Percentiles rank a stretch among this genome's conserved stretches.
Evolutionary conservation across 2,888 invertebrate species (phyloP).

Genomic region (Volucella inanis): DNA sequence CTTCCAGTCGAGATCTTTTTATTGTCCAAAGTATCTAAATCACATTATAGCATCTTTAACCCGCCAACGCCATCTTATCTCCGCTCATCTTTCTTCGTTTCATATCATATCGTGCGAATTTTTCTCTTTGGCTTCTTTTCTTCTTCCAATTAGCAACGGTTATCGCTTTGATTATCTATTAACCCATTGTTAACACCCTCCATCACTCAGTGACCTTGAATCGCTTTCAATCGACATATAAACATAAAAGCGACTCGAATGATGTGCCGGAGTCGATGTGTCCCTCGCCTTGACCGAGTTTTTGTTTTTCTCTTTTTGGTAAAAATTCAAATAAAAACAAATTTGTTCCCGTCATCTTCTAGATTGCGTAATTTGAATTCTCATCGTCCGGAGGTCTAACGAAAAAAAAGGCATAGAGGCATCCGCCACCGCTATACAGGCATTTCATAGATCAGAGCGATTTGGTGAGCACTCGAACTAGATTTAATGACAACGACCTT

Average conservation of each 20-base stretch:
- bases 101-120: conserved; percentile 33
- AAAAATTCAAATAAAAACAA: background rate
- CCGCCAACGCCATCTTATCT: conserved; percentile 38
- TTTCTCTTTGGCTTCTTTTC: conserved; percentile 43
- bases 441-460: conserved; percentile 17
- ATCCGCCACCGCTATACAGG: background rate
- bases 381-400: conserved; percentile 28
- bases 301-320: background rate
- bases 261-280: conserved; percentile 9
- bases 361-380: conserved; percentile 54
- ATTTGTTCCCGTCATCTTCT: conserved; percentile 63
- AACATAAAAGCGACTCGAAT: conserved; percentile 39
- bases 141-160: conserved; percentile 27
- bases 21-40: background rate
- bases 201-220: conserved; percentile 39
- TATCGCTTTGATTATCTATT: conserved; percentile 45
- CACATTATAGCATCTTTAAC: conserved; percentile 22
- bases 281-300: conserved; percentile 59
- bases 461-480: conserved; percentile 40
- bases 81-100: conserved; percentile 30
- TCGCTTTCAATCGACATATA: conserved; percentile 40
- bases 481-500: conserved; percentile 14
- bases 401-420: conserved; percentile 15
- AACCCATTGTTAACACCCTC: conserved; percentile 43
- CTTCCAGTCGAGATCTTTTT: conserved; percentile 28